Evolutionary conservation across 2,888 invertebrate genomes (phyloP).

Genomic region (Metellina segmentata): DNA sequence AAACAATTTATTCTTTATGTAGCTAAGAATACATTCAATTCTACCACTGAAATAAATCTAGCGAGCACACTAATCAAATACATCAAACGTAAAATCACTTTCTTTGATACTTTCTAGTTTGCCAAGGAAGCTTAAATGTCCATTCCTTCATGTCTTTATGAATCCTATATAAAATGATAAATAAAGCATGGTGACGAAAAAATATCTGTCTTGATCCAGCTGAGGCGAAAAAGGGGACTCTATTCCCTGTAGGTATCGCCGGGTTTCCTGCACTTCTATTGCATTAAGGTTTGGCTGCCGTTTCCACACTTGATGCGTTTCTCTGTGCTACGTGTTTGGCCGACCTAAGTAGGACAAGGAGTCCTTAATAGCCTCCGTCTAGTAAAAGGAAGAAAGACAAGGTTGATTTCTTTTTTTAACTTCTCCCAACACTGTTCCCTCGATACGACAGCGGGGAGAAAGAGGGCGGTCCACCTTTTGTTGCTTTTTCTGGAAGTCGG

Average conservation of each 20-base stretch:
- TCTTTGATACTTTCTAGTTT: too few species aligned
- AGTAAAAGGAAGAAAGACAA: constrained; percentile 44
- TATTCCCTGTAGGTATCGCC: constrained; percentile 55
- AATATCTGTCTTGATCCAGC: constrained; percentile 2
- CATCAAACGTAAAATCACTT: too few species aligned
- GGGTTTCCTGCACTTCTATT: constrained; percentile 36
- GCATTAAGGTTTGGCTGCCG: constrained; percentile 45
- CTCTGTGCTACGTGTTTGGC: constrained; percentile 49
- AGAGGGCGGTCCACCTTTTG: constrained; percentile 29
- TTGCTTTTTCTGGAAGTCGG: constrained; percentile 35
- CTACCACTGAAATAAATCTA: too few species aligned
- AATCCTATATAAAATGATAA: not conserved
- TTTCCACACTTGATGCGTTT: constrained; percentile 58
- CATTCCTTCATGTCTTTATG: too few species aligned
- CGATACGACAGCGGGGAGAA: not conserved
- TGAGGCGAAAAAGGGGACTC: constrained; percentile 1
- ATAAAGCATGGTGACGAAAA: not conserved
- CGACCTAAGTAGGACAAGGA: constrained; percentile 42
- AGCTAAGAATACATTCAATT: too few species aligned
- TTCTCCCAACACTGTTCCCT: constrained; percentile 20
- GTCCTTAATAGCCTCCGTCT: constrained; percentile 43
- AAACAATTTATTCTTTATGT: too few species aligned
- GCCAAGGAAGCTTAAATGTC: too few species aligned
- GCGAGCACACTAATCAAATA: too few species aligned
- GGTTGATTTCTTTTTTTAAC: constrained; percentile 26